phyloP scores from a whole-genome alignment of 2,797 vertebrate genomes.

The Hylomyscus alleni region DNA sequence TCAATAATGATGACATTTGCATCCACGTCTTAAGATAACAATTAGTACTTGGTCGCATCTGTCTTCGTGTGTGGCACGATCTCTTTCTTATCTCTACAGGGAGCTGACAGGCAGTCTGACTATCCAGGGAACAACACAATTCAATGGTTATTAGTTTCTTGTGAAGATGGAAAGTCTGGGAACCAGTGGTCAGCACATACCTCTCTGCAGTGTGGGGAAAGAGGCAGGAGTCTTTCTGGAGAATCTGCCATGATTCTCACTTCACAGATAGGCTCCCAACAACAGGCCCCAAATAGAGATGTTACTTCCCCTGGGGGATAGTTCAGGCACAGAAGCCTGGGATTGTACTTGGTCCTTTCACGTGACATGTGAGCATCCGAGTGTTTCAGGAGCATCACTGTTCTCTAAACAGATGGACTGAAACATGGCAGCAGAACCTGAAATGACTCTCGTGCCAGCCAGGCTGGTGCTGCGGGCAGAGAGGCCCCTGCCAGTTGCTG shows the following conservation, averaged over 20 bases:
- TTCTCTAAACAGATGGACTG: conserved; percentile 66
- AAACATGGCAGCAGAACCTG: conserved; percentile 23
- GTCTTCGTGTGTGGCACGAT: conserved; percentile 56
- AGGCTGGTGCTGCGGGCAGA: not conserved
- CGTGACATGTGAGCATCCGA: not conserved
- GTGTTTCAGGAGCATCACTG: not conserved
- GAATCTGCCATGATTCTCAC: accelerated
- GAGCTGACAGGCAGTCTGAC: conserved; percentile 13
- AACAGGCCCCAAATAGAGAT: not conserved
- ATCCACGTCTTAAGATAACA: conserved; percentile 42
- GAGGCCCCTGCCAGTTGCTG: not conserved
- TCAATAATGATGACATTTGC: conserved; percentile 51
- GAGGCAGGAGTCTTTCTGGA: not conserved
- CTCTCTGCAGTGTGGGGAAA: not conserved
- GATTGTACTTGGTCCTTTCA: conserved; percentile 4
- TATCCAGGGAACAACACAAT: conserved; percentile 33
- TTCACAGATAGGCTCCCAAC: not conserved
- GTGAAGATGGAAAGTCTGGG: not conserved
- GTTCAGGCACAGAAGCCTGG: not conserved
- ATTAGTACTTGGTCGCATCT: conserved; percentile 50
- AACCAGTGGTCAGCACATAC: not conserved
- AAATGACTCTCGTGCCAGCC: not conserved
- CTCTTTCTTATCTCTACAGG: conserved; percentile 30
- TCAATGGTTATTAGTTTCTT: not conserved
- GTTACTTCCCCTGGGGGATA: accelerated